A percentile compares a stretch with the other conserved stretches of the same genome.
phyloP scores from a whole-genome alignment of 2,888 invertebrate species.

The Notodonta dromedarius region DNA sequence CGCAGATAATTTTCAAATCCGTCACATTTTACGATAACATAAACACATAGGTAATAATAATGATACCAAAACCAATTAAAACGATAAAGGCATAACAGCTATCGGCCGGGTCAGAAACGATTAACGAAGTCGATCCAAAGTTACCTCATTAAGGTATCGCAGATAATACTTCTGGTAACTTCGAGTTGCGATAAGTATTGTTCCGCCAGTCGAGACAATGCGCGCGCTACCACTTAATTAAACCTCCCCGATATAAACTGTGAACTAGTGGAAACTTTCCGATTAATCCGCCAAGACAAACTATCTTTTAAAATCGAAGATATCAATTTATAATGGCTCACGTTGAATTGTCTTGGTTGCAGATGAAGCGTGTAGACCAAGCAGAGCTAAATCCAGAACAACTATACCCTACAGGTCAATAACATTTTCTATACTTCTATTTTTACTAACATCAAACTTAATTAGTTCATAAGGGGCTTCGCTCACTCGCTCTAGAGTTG shows the following conservation, averaged over 20 bases:
- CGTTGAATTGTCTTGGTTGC: conserved; percentile 71
- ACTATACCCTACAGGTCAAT: conserved; percentile 83
- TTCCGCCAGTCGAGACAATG: conserved; percentile 77
- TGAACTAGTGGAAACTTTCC: conserved; percentile 61
- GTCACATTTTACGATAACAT: conserved; percentile 38
- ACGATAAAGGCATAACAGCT: conserved; percentile 38
- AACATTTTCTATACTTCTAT: conserved; percentile 35
- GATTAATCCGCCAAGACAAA: conserved; percentile 64
- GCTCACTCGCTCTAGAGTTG: no score
- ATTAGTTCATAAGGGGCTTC: conserved; percentile 3
- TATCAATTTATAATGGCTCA: conserved; percentile 37
- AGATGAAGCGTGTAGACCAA: conserved; percentile 83
- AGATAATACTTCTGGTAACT: conserved; percentile 80
- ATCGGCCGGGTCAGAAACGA: conserved; percentile 69
- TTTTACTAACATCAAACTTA: conserved; percentile 7
- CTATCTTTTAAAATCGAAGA: conserved; percentile 35
- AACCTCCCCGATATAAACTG: conserved; percentile 64
- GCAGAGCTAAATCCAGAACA: conserved; percentile 83
- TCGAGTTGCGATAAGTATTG: conserved; percentile 79
- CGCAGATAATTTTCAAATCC: conserved; percentile 37
- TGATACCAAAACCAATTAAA: conserved; percentile 36
- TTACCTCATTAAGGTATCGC: conserved; percentile 83
- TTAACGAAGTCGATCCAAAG: conserved; percentile 81
- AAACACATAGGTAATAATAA: conserved; percentile 30
- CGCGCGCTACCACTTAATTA: conserved; percentile 80